Evolutionary conservation across 1,140 invertebrate genomes (phyloP), one percentile per base, ranked within the genome.

Genomic region (Drosophila albomicans): DNA sequence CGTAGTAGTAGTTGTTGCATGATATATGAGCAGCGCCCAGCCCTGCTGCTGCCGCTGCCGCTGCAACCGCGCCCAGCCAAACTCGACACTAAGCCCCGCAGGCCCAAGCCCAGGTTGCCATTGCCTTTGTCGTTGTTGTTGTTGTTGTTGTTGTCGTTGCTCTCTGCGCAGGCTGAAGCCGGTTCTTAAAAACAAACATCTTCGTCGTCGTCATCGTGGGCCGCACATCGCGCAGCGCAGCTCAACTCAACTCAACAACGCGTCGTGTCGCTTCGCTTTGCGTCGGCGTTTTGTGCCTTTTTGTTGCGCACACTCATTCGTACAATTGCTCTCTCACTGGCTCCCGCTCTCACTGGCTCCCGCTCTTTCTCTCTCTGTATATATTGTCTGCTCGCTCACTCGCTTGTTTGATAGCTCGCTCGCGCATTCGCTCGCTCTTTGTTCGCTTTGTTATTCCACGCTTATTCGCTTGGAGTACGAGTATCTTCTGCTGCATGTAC

Each of bases 11-110:
- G 73, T 87, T 88, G 84, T 87, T 73, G 77, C 74, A 84, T 87
- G 84, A 87, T 87, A 88, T 87, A 87, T 88, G 84, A 80, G 63
- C 51, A 84, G 63, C 54, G 84, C 84, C 84, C 84, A 81, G 73
- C 84, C 84, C 78, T 75, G 79, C 65, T 72, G 65, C 63, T 81
- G 66, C 35, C 64, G 15, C 56, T 49, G 61, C 77, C 56, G 71
- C 84, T 70, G 65, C 66, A 76, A 71, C 78, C 70, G 70, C 65
- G 69, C 64, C 67, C 57, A 43, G 59, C 61, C 72, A 28, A 45
- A 62, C 67, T 20, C 51, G 51, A 68, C 38, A 69, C 56, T 76
- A 62, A 72, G 74, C 67, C 73, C 49, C 59, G 13, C 62, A 61
- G 74, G 68, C 41, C 16, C 70, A 78, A 81, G 51, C 57, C 63